Evolutionary conservation across 1,140 invertebrate genomes (phyloP), one percentile per base, ranked within the genome.

Genomic region (Drosophila tani): DNA sequence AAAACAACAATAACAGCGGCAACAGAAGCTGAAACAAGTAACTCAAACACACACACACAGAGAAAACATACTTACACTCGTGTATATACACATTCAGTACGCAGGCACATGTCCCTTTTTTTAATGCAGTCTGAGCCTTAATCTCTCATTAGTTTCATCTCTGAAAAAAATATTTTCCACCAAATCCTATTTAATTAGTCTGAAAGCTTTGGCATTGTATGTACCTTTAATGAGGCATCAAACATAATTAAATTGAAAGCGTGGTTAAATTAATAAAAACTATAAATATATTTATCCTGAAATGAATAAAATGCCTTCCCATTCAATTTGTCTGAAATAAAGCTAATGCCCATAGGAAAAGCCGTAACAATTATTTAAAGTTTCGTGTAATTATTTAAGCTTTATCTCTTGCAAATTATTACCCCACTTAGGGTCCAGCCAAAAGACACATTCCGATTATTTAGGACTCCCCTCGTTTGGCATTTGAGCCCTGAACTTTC

Each of bases 1-100:
- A 73, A 79, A 82, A 65, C 68, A 71, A 80, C 24, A 69, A 74
- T 53, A 68, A 51, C 19, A 24, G 14, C 29, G 45, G 38, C 68
- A 74, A 49, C 55, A 73, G 55, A 74, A 73, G 67, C 56, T 43
- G 11, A 50, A 49, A 70, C 24, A 46, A 71, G 17, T 27, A 47
- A 58, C 43, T 46, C 15, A 53, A 12, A 50, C 14, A 43, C 24
- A 50, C 24, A 50, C 45, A 38, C 19, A 68, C 35, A 69, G 9
- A n/a, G 14, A 50, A 51, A 15, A 51, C 40, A 29, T n/a, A 70
- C 40, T 69, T 32, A 51, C 27, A 24, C 49, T 17, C 24, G 5
- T 11, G 5, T 11, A 46, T 17, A 38, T 6, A 53, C 40, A 53
- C 40, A 51, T 8, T 53, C 14, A 70, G 24, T 43, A 53, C 32